Evolutionary conservation across 2,888 invertebrate species (phyloP).

Genomic region (Meiosimyza platycephala): DNA sequence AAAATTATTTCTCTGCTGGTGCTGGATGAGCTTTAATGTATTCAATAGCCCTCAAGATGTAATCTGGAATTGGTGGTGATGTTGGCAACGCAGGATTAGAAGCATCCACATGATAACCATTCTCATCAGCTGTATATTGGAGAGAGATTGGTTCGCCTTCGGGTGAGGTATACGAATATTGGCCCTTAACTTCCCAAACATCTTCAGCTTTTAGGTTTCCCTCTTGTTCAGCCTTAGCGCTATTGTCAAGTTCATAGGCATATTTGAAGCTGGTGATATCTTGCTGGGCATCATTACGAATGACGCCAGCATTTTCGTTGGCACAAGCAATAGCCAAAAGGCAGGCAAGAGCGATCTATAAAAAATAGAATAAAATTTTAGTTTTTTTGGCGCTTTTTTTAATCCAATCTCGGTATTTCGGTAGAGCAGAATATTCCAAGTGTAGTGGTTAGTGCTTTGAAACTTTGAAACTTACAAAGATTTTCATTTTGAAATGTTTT

Average conservation of each 20-base stretch:
- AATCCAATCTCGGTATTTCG: no score
- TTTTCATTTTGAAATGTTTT: constrained; percentile 14
- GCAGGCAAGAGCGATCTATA: constrained; percentile 46
- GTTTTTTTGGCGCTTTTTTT: no score
- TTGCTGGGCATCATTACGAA: constrained; percentile 44
- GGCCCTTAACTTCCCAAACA: constrained; percentile 16
- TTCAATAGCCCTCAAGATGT: constrained; percentile 39
- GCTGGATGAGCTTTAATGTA: constrained; percentile 41
- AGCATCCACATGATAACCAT: constrained; percentile 32
- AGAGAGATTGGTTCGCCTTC: constrained; percentile 28
- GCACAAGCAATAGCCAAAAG: constrained; percentile 45
- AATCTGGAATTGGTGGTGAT: constrained; percentile 42
- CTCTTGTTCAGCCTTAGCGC: constrained; percentile 40
- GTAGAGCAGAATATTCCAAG: background rate
- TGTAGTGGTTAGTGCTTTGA: no score
- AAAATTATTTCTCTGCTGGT: no score
- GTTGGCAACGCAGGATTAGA: constrained; percentile 42
- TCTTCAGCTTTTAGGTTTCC: constrained; percentile 41
- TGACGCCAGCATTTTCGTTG: constrained; percentile 43
- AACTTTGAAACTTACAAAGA: constrained; percentile 1
- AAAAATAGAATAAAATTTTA: no score
- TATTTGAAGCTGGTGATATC: constrained; percentile 40
- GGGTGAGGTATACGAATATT: constrained; percentile 22
- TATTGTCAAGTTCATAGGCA: constrained; percentile 42
- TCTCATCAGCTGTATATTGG: constrained; percentile 26